Percentiles rank a stretch among this genome's conserved stretches.
These are phyloP conservation scores for Sitobion miscanthi DNA, from an alignment of 1,140 invertebrate species.

Conservation along the genomic window DNA sequence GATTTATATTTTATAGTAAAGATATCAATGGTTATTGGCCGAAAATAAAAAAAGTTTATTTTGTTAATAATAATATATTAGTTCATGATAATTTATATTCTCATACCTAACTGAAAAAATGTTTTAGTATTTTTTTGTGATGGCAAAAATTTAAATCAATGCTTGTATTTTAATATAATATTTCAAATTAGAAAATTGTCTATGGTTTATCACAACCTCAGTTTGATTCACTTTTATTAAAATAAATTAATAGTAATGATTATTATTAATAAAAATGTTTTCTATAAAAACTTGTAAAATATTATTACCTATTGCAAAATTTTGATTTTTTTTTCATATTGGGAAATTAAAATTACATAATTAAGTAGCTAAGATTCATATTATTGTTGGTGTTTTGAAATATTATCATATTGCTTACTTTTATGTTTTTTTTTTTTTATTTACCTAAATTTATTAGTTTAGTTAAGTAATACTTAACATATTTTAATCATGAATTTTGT, in stretches of 20 bases:
- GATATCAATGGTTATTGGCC: not conserved
- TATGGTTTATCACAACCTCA: conserved; percentile 4
- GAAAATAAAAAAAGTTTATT: not conserved
- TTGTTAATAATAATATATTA: not conserved
- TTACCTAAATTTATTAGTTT: not conserved
- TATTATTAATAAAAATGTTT: not conserved
- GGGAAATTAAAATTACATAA: not conserved
- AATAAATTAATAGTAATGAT: not conserved
- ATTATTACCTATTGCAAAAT: not conserved
- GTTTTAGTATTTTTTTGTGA: not conserved
- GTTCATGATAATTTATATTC: not conserved
- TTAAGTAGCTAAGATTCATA: not conserved
- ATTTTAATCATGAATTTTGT: not conserved
- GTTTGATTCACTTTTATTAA: not conserved
- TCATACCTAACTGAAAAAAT: not conserved
- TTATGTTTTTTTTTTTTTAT: not conserved
- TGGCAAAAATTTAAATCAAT: not conserved
- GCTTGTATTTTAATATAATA: not conserved
- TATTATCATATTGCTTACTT: not conserved
- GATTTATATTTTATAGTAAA: not conserved
- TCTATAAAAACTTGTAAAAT: not conserved
- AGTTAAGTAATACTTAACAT: not conserved
- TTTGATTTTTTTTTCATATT: conserved; percentile 10
- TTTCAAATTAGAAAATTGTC: not conserved
- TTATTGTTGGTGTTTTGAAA: not conserved